phyloP scores from a whole-genome alignment of 2,888 invertebrate genomes.

The Xestia xanthographa region DNA sequence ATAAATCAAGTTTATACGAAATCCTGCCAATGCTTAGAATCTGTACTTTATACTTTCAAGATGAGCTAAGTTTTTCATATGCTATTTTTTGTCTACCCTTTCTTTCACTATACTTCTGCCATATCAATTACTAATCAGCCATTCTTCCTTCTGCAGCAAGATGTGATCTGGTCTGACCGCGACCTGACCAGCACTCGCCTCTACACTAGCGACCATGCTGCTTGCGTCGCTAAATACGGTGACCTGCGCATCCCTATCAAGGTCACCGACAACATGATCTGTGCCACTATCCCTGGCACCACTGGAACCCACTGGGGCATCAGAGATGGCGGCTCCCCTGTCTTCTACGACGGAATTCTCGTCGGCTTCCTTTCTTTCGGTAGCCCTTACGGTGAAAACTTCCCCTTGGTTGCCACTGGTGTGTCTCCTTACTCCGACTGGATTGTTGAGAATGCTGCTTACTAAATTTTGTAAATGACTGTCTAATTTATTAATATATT shows the following conservation, averaged over 20 bases:
- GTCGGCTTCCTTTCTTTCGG: constrained; percentile 71
- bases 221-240: constrained; percentile 76
- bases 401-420: constrained; percentile 39
- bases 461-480: constrained; percentile 15
- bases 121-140: background rate
- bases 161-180: constrained; percentile 61
- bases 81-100: too few species aligned
- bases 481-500: constrained; percentile 20
- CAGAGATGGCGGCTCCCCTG: constrained; percentile 84
- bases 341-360: constrained; percentile 76
- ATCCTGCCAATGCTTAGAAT: background rate
- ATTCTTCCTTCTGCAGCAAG: constrained; percentile 62
- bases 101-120: too few species aligned
- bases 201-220: constrained; percentile 74
- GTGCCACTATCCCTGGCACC: constrained; percentile 68
- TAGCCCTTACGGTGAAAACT: constrained; percentile 18
- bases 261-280: constrained; percentile 76
- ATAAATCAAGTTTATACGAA: background rate
- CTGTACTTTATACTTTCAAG: background rate
- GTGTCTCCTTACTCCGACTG: constrained; percentile 45
- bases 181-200: constrained; percentile 73
- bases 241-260: constrained; percentile 27
- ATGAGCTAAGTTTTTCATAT: background rate
- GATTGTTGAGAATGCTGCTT: constrained; percentile 37
- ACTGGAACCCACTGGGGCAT: constrained; percentile 69